Evolutionary conservation across 2,797 vertebrate species (phyloP), one percentile per base, ranked within the genome.

Genomic region (Tinamus major): DNA sequence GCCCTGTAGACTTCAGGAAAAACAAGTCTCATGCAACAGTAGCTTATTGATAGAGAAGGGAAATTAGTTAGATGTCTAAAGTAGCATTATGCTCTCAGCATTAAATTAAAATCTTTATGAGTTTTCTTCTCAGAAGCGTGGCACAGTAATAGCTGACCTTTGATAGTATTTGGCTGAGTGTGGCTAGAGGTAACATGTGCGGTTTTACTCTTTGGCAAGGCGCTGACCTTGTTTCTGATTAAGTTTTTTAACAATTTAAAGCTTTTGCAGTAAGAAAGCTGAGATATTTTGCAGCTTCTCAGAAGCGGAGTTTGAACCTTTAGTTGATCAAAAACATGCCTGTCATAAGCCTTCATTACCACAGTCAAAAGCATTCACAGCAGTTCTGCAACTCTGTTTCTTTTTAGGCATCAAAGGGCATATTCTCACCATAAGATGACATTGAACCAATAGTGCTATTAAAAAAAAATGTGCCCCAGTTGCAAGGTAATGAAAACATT

Each of bases 341-440:
- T 96, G 78, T 81, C 65, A 7, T 95, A 87, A 96, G 94, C 81
- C 90, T 97, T 93, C 87, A 94, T 85, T 97, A 81, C 87, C 87
- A 81, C 80, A 18, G 46, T 90, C 94, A 94, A 96, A 97, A 93
- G 70, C 79, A 68, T 17, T 17, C 2, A 35, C 33, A 64, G 53
- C 89, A 95, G 85, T 64, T 92, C 92, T 55, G 41, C 68, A 76
- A 56, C 27, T 86, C 87, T 94, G 87, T 95, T 97, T 96, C 94
- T 97, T 68, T 92, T 93, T 89, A 97, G 93, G 81, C 96, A 95
- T 95, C 97, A 97, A 97, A 97, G 95, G 74, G n/a, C n/a, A 61
- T 80, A 56, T 93, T 94, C 68, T 89, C 63, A 55, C 48, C 61
- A 3, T 92, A 84, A 80, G 79, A 79, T 1, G 6, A 78, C 65